Evolutionary conservation across 2,113 vertebrate genomes (phyloP).

Genomic region (Uropsilus gracilis): DNA sequence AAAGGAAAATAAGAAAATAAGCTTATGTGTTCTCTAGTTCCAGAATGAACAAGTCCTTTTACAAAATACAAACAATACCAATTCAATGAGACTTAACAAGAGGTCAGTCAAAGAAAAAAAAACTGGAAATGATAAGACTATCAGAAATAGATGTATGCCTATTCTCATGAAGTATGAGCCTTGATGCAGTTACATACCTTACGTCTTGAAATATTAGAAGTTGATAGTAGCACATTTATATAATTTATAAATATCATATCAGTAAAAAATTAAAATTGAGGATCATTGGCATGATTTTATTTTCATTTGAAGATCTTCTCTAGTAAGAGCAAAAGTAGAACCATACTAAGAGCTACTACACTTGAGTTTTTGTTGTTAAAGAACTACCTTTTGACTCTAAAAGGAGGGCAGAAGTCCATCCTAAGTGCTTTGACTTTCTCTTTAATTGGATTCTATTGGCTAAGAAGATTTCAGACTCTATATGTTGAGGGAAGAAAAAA

Average conservation of each 20-base stretch:
- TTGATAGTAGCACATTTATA: not conserved
- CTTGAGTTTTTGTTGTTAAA: not conserved
- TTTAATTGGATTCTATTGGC: not conserved
- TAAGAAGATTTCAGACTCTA: not conserved
- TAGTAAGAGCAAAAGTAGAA: not conserved
- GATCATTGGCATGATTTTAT: not conserved
- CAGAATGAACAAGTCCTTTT: not conserved
- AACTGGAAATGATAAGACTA: not conserved
- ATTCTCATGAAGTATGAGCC: not conserved
- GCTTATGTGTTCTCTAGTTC: not conserved
- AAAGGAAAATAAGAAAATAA: constrained; percentile 24
- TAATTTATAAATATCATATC: not conserved
- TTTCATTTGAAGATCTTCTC: not conserved
- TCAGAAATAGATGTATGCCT: not conserved
- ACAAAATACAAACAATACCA: not conserved
- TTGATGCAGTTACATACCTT: not conserved
- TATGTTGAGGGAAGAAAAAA: not conserved
- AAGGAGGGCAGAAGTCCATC: constrained; percentile 7
- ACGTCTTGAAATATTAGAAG: constrained; percentile 21
- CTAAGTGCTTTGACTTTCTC: not conserved
- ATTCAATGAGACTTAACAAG: not conserved
- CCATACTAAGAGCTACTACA: not conserved
- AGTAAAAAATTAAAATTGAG: constrained; percentile 9
- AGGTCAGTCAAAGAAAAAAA: not conserved
- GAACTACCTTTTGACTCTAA: not conserved